Evolutionary conservation across 2,888 invertebrate genomes (phyloP).

Genomic region (Archaeoteleia sp.): DNA sequence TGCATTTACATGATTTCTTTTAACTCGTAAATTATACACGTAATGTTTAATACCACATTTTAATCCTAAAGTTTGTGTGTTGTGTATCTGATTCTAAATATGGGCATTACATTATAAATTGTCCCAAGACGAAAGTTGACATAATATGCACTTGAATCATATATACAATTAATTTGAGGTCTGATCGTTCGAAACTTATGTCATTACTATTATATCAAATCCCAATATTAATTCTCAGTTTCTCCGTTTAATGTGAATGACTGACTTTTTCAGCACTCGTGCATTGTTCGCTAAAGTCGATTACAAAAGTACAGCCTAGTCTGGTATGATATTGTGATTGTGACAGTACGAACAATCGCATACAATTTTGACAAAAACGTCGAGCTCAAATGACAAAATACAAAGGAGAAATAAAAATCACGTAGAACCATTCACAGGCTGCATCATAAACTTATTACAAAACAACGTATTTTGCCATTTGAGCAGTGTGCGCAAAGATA

Average conservation of each 20-base stretch:
- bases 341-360: background rate
- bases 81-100: slow-evolving; percentile 7
- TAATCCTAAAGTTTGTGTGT: slow-evolving; percentile 17
- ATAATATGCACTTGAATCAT: slow-evolving; percentile 9
- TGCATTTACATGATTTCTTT: slow-evolving; percentile 45
- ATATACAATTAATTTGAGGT: slow-evolving; percentile 61
- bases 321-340: no score
- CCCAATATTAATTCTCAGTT: slow-evolving; percentile 21
- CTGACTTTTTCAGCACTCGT: background rate
- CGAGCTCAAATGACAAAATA: background rate
- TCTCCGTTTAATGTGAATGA: slow-evolving; percentile 5
- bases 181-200: slow-evolving; percentile 45
- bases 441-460: background rate
- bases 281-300: background rate
- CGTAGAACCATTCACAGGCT: background rate
- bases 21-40: slow-evolving; percentile 37
- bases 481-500: background rate
- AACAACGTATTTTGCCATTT: background rate
- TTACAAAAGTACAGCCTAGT: slow-evolving; percentile 26
- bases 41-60: slow-evolving; percentile 11
- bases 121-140: background rate
- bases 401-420: background rate
- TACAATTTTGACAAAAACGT: background rate
- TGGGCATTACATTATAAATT: slow-evolving; percentile 12
- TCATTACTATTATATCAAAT: slow-evolving; percentile 49